phyloP scores from a whole-genome alignment of 2,888 invertebrate genomes.

The Metallyticus violacea region DNA sequence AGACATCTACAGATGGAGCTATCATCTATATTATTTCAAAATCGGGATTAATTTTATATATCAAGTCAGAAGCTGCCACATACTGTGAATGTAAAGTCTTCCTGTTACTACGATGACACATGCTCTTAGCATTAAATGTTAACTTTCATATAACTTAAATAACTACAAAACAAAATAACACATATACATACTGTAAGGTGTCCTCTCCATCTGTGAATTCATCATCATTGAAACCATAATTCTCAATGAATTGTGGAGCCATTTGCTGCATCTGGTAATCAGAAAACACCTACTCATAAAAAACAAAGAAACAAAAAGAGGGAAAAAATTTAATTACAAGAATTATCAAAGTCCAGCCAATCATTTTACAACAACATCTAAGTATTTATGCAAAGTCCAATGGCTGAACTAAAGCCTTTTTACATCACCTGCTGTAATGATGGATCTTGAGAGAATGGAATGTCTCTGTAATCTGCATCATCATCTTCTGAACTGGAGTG shows the following conservation, averaged over 20 bases:
- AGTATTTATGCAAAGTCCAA: neutral
- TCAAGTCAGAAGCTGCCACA: too few species aligned
- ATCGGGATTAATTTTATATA: too few species aligned
- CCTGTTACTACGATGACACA: neutral
- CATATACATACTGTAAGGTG: conserved; percentile 50
- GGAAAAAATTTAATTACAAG: neutral
- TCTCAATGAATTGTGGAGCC: conserved; percentile 58
- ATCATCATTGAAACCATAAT: conserved; percentile 62
- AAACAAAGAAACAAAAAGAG: neutral
- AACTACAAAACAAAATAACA: neutral
- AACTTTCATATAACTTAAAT: neutral
- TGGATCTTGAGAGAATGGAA: conserved; percentile 52
- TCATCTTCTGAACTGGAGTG: conserved; percentile 52
- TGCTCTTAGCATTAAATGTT: neutral
- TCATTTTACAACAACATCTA: too few species aligned
- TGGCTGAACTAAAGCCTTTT: neutral
- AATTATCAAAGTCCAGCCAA: neutral
- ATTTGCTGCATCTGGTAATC: conserved; percentile 63
- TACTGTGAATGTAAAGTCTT: too few species aligned
- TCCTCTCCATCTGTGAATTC: conserved; percentile 61
- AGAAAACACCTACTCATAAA: conserved; percentile 45
- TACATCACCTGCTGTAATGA: conserved; percentile 52
- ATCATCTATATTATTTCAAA: too few species aligned
- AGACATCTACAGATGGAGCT: too few species aligned
- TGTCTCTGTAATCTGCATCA: conserved; percentile 52